These are phyloP conservation scores for Danio tinwini DNA, from an alignment of 2,797 vertebrate species.

Conservation along the genomic window DNA sequence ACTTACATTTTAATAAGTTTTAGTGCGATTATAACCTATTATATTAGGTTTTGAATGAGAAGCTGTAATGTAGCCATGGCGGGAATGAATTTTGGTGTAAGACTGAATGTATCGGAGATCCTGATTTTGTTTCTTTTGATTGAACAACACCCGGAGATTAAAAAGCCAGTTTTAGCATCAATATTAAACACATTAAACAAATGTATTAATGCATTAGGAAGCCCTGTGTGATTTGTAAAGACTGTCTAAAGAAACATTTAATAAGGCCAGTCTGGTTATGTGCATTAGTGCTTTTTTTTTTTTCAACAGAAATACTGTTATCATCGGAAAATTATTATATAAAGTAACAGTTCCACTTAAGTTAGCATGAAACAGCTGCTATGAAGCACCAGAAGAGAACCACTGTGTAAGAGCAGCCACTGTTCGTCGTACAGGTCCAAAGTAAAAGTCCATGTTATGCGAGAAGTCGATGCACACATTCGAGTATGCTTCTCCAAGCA, in stretches of 20 bases:
- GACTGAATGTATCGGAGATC: too few species aligned
- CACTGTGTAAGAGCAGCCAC: conserved; percentile 84
- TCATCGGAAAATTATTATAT: not conserved
- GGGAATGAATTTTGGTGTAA: too few species aligned
- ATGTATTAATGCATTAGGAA: conserved; percentile 10
- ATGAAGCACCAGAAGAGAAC: conserved; percentile 81
- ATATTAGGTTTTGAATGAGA: too few species aligned
- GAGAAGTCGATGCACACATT: conserved; percentile 93
- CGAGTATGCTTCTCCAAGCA: conserved; percentile 87
- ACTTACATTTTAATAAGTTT: too few species aligned
- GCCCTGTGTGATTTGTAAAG: conserved; percentile 2
- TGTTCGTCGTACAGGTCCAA: conserved; percentile 78
- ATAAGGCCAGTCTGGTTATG: conserved; percentile 34
- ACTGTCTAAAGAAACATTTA: conserved; percentile 11
- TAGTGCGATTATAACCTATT: too few species aligned
- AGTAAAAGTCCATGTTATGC: conserved; percentile 89
- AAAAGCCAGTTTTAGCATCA: not conserved
- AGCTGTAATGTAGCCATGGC: too few species aligned
- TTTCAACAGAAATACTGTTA: conserved; percentile 22
- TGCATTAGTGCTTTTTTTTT: conserved; percentile 21
- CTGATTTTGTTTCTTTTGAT: too few species aligned
- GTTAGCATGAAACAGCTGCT: not conserved
- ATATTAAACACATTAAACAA: not conserved
- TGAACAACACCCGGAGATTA: too few species aligned
- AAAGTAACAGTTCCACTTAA: not conserved